Evolutionary conservation across 2,888 invertebrate species (phyloP), one percentile per base, ranked within the genome.

Genomic region (Conops quadrifasciatus): DNA sequence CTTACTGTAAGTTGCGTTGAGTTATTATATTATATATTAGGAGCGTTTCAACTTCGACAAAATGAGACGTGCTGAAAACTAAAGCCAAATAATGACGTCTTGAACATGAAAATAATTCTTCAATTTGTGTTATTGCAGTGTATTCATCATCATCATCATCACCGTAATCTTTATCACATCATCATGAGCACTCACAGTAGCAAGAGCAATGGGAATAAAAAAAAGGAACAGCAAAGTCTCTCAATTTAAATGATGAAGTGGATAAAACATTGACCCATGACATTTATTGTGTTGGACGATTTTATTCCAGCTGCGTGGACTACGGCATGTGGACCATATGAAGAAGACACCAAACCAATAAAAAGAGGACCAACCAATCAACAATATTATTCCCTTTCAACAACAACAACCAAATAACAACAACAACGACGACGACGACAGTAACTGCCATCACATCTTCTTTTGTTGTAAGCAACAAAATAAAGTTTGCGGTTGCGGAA

Each of bases 201-300:
- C 26, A 58, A 24, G 24, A 28, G 13, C 21, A 56, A 21, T 21
- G 5, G 13, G 11, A 24, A 56, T 21, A 56, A 56, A 3, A 56
- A 24, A 16, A 49, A 49, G 5, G 45, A 45, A 15, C 45, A 45
- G 15, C 45, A 4, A 16, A 16, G 16, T 49, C 24, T 21, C 62
- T 63, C 45, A 45, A 63, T 63, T 63, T 15, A 63, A 26, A 45
- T 63, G 47, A 63, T 63, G n/a, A 16, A 63, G 47, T 63, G 9
- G 4, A 47, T 26, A 63, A 21, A 45, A 66, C 28, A 53, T 66
- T 66, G 66, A 66, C 66, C 66, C 26, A 13, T 58, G 53, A 56
- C 65, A 19, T 64, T 64, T 64, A 45, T 63, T 47, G 16, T 62
- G 45, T 56, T 60, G 60, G 36, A n/a, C n/a, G 36, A 36, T 36